phyloP scores from a whole-genome alignment of 2,797 vertebrate species.

The Eospalax fontanierii region DNA sequence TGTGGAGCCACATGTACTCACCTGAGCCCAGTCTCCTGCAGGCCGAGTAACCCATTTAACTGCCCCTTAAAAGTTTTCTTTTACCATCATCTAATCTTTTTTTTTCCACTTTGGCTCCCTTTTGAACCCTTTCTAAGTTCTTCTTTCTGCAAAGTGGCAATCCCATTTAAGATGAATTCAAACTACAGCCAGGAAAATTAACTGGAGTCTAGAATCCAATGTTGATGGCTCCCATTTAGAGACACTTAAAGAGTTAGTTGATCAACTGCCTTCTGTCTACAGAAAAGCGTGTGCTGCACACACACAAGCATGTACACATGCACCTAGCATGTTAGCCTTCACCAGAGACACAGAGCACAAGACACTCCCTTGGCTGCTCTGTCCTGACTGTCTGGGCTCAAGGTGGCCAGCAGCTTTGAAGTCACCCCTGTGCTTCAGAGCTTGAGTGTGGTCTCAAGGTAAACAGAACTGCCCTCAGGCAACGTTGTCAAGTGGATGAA shows the following conservation, averaged over 20 bases:
- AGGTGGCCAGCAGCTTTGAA: not conserved
- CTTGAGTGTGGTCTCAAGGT: not conserved
- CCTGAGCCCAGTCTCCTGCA: not conserved
- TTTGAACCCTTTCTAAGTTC: conserved; percentile 52
- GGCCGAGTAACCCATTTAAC: not conserved
- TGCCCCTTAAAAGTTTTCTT: conserved; percentile 7
- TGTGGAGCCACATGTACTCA: rapidly evolving
- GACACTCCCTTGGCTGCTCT: not conserved
- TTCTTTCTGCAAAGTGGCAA: conserved; percentile 16
- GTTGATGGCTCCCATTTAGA: not conserved
- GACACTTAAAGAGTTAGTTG: conserved; percentile 17
- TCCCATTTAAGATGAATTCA: conserved; percentile 19
- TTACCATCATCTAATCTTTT: conserved; percentile 63
- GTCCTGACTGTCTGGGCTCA: not conserved
- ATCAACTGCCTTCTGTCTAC: not conserved
- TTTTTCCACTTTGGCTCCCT: conserved; percentile 24
- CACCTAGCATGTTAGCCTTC: rapidly evolving
- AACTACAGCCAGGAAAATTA: not conserved
- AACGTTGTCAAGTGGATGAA: conserved; percentile 41
- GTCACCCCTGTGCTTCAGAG: not conserved
- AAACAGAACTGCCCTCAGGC: conserved; percentile 5
- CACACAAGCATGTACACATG: rapidly evolving
- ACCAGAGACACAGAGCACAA: not conserved
- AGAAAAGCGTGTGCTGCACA: not conserved
- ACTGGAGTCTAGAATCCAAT: conserved; percentile 16